Percentiles rank a stretch among this genome's conserved stretches.
These are phyloP conservation scores for Oegoconia quadripuncta DNA, from an alignment of 2,888 invertebrate genomes.

Conservation along the genomic window DNA sequence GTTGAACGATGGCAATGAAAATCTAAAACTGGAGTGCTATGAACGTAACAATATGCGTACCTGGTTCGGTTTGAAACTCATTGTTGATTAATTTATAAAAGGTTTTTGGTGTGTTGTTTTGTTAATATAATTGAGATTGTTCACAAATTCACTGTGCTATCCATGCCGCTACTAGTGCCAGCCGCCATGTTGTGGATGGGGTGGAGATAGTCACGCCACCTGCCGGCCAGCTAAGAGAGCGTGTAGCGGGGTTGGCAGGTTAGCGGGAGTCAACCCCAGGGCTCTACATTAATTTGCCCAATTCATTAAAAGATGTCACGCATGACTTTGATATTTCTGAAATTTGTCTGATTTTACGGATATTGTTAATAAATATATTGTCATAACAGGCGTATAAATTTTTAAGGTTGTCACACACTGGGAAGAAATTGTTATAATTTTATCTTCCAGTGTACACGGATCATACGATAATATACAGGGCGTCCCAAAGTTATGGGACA, in stretches of 20 bases:
- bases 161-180: constrained; percentile 27
- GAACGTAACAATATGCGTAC: constrained; percentile 22
- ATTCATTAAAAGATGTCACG: no score
- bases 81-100: constrained; percentile 18
- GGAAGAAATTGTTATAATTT: no score
- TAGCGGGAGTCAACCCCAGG: no score
- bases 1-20: constrained; percentile 14
- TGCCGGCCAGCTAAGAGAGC: constrained; percentile 37
- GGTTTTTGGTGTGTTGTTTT: constrained; percentile 4
- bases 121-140: constrained; percentile 20
- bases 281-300: no score
- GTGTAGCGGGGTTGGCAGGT: constrained; percentile 20
- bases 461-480: no score
- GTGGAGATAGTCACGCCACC: constrained; percentile 44
- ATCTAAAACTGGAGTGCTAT: not conserved
- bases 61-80: constrained; percentile 32
- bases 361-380: no score
- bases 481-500: no score
- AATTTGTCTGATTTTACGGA: no score
- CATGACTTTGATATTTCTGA: no score
- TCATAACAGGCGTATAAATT: no score
- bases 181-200: constrained; percentile 39
- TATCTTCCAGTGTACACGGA: no score
- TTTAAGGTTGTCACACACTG: no score
- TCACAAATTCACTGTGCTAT: constrained; percentile 34